Evolutionary conservation across 2,113 vertebrate species (phyloP).

Genomic region (Lutjanus erythropterus): DNA sequence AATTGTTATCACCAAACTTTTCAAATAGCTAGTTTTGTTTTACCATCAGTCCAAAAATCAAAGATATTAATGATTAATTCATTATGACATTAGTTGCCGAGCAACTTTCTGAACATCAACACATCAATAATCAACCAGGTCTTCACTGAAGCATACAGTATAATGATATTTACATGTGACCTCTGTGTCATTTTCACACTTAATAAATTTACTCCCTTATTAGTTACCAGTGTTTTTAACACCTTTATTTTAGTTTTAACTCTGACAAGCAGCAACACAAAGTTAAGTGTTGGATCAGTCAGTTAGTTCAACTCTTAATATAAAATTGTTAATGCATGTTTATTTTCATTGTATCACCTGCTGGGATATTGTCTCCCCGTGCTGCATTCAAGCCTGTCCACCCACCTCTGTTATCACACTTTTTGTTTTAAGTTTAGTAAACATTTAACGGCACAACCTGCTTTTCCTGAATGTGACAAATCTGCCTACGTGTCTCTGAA

Average conservation of each 20-base stretch:
- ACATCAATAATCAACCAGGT: neutral
- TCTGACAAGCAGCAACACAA: neutral
- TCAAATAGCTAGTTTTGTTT: neutral
- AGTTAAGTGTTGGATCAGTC: neutral
- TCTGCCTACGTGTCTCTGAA: neutral
- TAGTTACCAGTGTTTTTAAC: neutral
- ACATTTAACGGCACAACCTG: slow-evolving; percentile 18
- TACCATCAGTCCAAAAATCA: neutral
- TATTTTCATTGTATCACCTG: neutral
- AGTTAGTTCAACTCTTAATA: neutral
- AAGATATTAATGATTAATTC: neutral
- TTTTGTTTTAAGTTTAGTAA: slow-evolving; percentile 8
- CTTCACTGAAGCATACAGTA: neutral
- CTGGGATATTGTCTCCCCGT: neutral
- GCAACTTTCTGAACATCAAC: neutral
- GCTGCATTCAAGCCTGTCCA: neutral
- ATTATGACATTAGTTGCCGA: neutral
- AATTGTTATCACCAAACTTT: neutral
- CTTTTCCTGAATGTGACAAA: slow-evolving; percentile 11
- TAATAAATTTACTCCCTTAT: neutral
- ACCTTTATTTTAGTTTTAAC: neutral
- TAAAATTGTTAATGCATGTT: neutral
- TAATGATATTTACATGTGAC: neutral
- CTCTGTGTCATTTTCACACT: neutral
- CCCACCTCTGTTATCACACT: neutral